Evolutionary conservation across 2,888 invertebrate species (phyloP).

Genomic region (Noctua janthina): DNA sequence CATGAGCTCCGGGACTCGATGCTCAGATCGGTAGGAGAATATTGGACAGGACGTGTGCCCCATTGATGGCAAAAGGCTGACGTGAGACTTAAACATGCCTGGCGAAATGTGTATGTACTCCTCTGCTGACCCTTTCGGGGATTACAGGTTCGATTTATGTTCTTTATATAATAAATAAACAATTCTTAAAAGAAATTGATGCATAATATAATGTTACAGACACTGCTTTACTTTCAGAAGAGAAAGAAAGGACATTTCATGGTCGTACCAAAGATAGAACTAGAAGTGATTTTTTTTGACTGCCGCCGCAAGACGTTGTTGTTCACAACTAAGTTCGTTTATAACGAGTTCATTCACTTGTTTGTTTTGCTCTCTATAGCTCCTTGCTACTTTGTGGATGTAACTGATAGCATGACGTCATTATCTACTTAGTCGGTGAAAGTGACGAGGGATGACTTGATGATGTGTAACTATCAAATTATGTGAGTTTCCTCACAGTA

Average conservation of each 20-base stretch:
- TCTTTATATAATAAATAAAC: background rate
- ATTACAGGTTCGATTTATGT: background rate
- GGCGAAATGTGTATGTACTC: background rate
- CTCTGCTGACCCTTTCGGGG: background rate
- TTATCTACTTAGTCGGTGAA: constrained; percentile 19
- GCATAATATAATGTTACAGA: background rate
- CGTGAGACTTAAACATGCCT: background rate
- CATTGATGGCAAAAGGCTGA: background rate
- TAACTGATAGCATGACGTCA: constrained; percentile 40
- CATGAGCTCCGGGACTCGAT: background rate
- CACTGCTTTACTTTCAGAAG: background rate
- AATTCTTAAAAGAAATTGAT: background rate
- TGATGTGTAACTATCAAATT: constrained; percentile 50
- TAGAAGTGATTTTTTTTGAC: background rate
- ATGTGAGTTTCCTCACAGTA: constrained; percentile 34
- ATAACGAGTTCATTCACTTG: background rate
- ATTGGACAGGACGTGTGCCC: background rate
- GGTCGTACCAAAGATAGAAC: background rate
- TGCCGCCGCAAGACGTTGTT: background rate
- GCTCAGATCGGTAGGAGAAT: background rate
- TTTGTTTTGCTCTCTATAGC: background rate
- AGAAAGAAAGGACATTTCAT: background rate
- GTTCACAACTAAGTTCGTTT: background rate
- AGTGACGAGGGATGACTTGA: constrained; percentile 57
- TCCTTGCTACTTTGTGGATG: constrained; percentile 17